Base-by-base conservation (phyloP, 1,140 invertebrate species). In the Dysdera silvatica region DNA sequence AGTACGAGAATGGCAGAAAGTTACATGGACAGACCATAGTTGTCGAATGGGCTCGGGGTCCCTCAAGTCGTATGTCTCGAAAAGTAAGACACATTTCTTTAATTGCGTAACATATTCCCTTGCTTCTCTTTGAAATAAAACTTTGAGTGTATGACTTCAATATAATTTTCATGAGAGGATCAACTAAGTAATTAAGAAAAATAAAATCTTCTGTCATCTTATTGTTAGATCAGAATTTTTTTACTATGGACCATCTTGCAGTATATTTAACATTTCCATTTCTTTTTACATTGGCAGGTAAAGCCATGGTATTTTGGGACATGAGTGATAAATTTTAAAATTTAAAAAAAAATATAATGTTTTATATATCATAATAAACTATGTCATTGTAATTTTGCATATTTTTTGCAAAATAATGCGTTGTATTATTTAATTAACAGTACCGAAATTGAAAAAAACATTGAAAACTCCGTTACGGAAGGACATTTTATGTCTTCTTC, bases 1-100 rank as follows among this genome's bases (percentile, higher is more conserved):
- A 74, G 58, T 76, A 75, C 70, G 78, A 79, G 67, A 78, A 79
- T 74, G 78, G 78, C 4, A 68, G 77, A 37, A 75, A 78, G 37
- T 59, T 79, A 2, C 71, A 72, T 59, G 76, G 76, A 1, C 74
- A 75, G 28, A 75, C 70, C 24, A 78, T 79, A 37, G 76, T 78
- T 43, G 76, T 79, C 0, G 77, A 79, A 68, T 78, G 76, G 75
- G 76, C 77, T 2, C 77, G 67, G 32, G 67, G 67, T 12, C 65
- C 67, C 5, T 65, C 63, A 2, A 62, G 52, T 40, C 51, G 60
- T 12, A n/a, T n/a, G n/a, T n/a, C n/a, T n/a, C 56, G 23, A 49
- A 49, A 55, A 20, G 7, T 47, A 49, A 26, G 20, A 23, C 28
- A 31, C 10, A 33, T 16, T 63, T 12, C n/a, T 24, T 29, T 35